Evolutionary conservation across 2,113 vertebrate species (phyloP).

Genomic region (Rhabdornis inornatus): DNA sequence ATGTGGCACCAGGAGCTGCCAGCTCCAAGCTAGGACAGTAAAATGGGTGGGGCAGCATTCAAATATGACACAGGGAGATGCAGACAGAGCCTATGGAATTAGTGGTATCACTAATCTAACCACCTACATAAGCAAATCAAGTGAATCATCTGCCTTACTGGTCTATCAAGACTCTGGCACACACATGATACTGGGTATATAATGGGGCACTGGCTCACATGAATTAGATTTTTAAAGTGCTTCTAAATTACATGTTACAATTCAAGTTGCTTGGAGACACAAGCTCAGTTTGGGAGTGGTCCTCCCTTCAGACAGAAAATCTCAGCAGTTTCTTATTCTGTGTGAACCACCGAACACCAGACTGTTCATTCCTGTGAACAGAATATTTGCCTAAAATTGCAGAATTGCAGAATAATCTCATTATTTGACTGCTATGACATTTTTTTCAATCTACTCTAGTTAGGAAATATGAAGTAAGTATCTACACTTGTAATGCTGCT

Average conservation of each 20-base stretch:
- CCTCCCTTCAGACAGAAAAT: neutral
- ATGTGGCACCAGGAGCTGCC: neutral
- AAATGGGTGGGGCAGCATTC: constrained; percentile 8
- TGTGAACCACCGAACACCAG: neutral
- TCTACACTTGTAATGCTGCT: neutral
- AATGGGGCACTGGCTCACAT: neutral
- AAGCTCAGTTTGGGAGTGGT: neutral
- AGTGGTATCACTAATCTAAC: neutral
- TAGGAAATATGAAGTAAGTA: neutral
- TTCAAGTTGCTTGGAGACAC: neutral
- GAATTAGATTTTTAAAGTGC: neutral
- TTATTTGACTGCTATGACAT: neutral
- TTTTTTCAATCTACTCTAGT: neutral
- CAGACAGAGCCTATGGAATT: neutral
- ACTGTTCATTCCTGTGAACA: neutral
- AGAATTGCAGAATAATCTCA: neutral
- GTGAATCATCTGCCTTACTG: constrained; percentile 25
- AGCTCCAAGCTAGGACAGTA: neutral
- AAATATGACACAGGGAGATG: neutral
- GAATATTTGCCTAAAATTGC: neutral
- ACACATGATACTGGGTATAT: neutral
- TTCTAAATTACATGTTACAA: neutral
- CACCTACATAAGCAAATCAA: constrained; percentile 37
- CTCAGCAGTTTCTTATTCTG: neutral
- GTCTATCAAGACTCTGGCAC: neutral